Base-by-base conservation (phyloP, 1,140 invertebrate species). In the Zaprionus ornatus region DNA sequence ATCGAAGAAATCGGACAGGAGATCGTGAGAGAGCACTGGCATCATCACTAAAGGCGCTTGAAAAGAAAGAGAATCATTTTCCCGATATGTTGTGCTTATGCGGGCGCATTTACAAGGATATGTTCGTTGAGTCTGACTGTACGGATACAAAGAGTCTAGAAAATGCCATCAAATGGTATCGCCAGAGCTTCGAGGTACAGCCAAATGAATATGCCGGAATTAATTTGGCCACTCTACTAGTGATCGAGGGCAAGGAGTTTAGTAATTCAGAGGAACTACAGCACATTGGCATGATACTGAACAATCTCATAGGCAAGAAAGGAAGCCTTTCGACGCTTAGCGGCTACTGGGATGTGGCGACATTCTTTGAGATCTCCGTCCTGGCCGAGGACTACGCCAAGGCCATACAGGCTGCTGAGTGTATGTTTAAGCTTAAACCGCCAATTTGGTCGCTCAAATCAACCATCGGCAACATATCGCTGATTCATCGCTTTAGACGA, bases 261-360 rank as follows among this genome's bases (percentile, higher is more conserved):
- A 96, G 96, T 48, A 97, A 97, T 91, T 98, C 97, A 21, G 96
- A 96, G 85, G 98, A 99, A 93, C 93, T 99, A 42, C 97, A 98
- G 90, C 82, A 93, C 91, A 93, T 83, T 96, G 97, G 97, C 65
- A 97, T 99, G 95, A 97, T 98, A 4, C 93, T 99, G 54, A 99
- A 99, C 93, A 99, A 99, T 94, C 94, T 99, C 50, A 99, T 99
- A 91, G 99, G 99, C 0, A 98, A 98, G 91, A 99, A 99, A 93
- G 99, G 99, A 21, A 98, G 97, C 91, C 93, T 99, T 17, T 96
- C 96, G 0, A 97, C 97, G 19, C 93, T 99, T 3, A 97, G 97
- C 82, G 99, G 99, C 90, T 99, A 99, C 91, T 99, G 99, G 99
- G 98, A 99, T 93, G 98, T 99, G 7, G 99, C 99, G 0, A 99